These are phyloP conservation scores for Trichechus manatus DNA, from an alignment of 2,113 vertebrate species.

Conservation along the genomic window DNA sequence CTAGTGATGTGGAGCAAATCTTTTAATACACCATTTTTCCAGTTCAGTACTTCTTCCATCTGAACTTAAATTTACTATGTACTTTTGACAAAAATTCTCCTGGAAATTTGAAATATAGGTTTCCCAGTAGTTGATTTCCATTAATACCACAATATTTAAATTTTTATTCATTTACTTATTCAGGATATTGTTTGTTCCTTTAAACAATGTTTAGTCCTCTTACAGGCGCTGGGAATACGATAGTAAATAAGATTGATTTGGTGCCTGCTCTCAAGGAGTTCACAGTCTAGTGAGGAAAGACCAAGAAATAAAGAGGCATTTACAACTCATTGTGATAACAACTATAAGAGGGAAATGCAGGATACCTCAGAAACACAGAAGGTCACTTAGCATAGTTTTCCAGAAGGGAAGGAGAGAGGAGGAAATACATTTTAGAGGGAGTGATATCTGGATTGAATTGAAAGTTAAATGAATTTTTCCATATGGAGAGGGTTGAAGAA, in stretches of 20 bases:
- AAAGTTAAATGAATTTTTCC: neutral
- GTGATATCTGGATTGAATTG: neutral
- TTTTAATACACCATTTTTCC: conserved; percentile 40
- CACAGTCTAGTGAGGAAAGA: neutral
- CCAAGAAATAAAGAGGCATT: neutral
- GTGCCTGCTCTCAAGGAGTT: neutral
- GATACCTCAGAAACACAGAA: neutral
- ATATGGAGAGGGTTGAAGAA: neutral
- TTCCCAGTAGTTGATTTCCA: neutral
- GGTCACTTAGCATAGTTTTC: neutral
- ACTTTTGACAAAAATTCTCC: neutral
- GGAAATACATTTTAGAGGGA: neutral
- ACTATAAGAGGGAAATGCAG: neutral
- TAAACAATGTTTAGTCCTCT: neutral
- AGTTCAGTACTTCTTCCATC: neutral
- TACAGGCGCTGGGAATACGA: neutral
- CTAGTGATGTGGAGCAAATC: neutral
- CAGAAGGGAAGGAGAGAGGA: neutral
- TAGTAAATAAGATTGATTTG: neutral
- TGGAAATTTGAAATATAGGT: neutral
- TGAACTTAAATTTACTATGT: neutral
- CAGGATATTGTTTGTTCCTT: neutral
- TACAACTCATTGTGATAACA: neutral
- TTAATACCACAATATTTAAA: neutral
- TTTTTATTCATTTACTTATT: neutral